Percentiles rank a stretch among this genome's conserved stretches.
Evolutionary conservation across 2,888 invertebrate genomes (phyloP).

Genomic region (Ashinkailepas kermadecensis): DNA sequence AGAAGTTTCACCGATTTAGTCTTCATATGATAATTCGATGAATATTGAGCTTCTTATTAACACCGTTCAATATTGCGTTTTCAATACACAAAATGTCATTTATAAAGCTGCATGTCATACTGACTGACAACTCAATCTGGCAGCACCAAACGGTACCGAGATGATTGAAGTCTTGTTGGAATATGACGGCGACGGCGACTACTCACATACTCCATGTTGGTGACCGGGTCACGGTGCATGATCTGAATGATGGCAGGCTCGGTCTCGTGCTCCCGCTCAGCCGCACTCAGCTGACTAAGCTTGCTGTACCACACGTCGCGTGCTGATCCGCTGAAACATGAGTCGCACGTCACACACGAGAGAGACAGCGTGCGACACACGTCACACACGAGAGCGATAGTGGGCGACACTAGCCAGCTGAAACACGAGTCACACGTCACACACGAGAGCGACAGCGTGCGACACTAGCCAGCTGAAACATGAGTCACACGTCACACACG

Average conservation of each 20-base stretch:
- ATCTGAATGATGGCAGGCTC: conserved; percentile 71
- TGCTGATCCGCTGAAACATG: conserved; percentile 42
- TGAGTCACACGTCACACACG: not conserved
- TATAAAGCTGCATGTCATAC: too few species aligned
- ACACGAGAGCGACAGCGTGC: not conserved
- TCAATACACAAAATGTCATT: too few species aligned
- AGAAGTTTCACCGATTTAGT: too few species aligned
- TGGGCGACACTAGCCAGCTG: not conserved
- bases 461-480: not conserved
- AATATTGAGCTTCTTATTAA: too few species aligned
- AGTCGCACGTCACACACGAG: not conserved
- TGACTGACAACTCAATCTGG: too few species aligned
- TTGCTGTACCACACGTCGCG: conserved; percentile 54
- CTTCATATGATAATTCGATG: too few species aligned
- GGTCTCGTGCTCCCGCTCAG: conserved; percentile 58
- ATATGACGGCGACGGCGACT: not conserved
- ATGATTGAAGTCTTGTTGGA: too few species aligned
- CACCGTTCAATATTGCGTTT: too few species aligned
- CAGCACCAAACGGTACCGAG: too few species aligned
- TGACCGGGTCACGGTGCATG: conserved; percentile 62
- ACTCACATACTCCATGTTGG: conserved; percentile 70
- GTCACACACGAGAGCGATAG: not conserved
- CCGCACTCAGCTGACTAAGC: conserved; percentile 49
- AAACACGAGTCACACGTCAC: not conserved
- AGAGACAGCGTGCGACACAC: not conserved